These are phyloP conservation scores for Diploptera punctata DNA, from an alignment of 2,888 invertebrate genomes.

Conservation along the genomic window DNA sequence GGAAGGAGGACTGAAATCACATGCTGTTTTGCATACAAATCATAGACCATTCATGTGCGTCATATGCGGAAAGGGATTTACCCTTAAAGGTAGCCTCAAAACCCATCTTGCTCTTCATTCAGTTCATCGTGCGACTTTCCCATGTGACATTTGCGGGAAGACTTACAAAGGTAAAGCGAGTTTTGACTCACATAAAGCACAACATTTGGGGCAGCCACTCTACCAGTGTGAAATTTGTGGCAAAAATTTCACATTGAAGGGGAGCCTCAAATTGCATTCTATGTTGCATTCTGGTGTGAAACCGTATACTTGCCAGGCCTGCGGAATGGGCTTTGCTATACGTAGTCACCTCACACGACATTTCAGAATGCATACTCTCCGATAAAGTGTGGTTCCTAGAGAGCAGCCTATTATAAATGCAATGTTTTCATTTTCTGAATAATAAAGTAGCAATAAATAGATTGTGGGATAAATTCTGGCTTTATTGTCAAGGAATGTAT, in stretches of 20 bases:
- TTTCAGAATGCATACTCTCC: conserved; percentile 5
- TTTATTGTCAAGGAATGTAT: too few species aligned
- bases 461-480: not conserved
- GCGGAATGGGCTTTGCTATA: conserved; percentile 9
- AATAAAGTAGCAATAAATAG: not conserved
- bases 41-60: conserved; percentile 18
- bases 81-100: conserved; percentile 17
- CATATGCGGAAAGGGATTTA: conserved; percentile 14
- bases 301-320: not conserved
- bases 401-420: not conserved
- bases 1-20: conserved; percentile 9
- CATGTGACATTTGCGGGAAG: conserved; percentile 21
- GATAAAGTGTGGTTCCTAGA: not conserved
- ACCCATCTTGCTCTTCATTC: conserved; percentile 19
- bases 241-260: conserved; percentile 18
- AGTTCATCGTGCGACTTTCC: conserved; percentile 9
- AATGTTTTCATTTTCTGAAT: not conserved
- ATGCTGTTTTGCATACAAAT: conserved; percentile 15
- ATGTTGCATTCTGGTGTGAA: conserved; percentile 8
- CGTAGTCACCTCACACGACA: conserved; percentile 24
- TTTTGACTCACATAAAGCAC: conserved; percentile 19
- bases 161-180: conserved; percentile 4
- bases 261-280: conserved; percentile 14
- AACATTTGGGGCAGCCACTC: conserved; percentile 6
- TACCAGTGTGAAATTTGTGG: conserved; percentile 19